Base-by-base conservation (phyloP, 2,113 vertebrate genomes). In the Engraulis encrasicolus region DNA sequence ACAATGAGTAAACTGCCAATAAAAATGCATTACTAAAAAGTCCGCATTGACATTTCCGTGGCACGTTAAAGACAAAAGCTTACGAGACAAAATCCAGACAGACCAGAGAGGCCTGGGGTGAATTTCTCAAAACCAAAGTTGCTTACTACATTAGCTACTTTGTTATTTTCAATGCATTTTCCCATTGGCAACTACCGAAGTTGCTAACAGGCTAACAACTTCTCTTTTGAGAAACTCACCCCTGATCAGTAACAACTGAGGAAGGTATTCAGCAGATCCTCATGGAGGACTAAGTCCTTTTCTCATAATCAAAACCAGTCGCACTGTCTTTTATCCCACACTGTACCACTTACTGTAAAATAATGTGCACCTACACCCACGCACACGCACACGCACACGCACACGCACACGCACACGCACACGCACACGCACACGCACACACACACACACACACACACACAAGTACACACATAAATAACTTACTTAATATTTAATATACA, bases 401-500 rank as follows among this genome's bases (percentile, higher is more conserved):
- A 58, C 54, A 58, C 20, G 9, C 1, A 20, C 54, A 23, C 54
- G 7, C 54, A 20, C 19, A 6, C 54, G 9, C 54, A 19, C 52
- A 54, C 52, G n/a, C 52, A 54, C 52, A 54, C 18, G n/a, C 52
- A 81, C 48, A 71, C 54, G 23, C 54, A 48, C 7, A 31, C 52
- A 52, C 31, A 81, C 78, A 23, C 36, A 79, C 34, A 79, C 78
- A 61, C 52, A 61, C 58, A 61, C 58, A 61, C 58, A 66, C 27
- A 31, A 31, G 7, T 17, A 78, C 27, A 78, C 77, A 58, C 50
- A 58, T n/a, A n/a, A n/a, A n/a, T n/a, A n/a, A n/a, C n/a, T n/a
- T n/a, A n/a, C n/a, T n/a, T n/a, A n/a, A n/a, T n/a, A n/a, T n/a
- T n/a, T 66, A 66, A 66, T 9, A 9, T 66, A 23, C 11, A 15